Evolutionary conservation across 2,113 vertebrate genomes (phyloP), one percentile per base, ranked within the genome.

Genomic region (Hystrix cristata): DNA sequence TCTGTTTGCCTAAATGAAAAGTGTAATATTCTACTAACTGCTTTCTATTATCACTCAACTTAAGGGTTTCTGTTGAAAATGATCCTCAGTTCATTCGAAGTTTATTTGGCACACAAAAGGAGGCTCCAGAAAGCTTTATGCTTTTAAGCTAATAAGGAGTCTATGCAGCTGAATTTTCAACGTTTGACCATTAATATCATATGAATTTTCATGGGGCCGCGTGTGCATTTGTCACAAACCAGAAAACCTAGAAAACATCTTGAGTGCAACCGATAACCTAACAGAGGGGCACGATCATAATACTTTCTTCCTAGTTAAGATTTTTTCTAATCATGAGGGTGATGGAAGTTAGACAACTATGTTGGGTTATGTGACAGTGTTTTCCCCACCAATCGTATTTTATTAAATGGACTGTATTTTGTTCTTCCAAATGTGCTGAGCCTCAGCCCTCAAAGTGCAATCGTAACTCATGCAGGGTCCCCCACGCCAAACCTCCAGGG

Each of bases 1-100:
- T 99, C 99, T 99, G 99, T 98, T 98, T 99, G 98, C 98, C 98
- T 98, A 98, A 98, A 97, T 98, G 98, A 98, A 98, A 98, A 98
- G 98, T 13, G 3, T 92, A 97, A 97, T 98, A 98, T 98, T 98
- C 98, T 97, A 93, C 96, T 95, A 98, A 97, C 96, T 97, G 97
- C 98, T 98, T 97, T 96, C 93, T 91, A 97, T 97, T 97, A 97
- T 81, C 98, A 97, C 97, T 98, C 98, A 97, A 96, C 98, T 98
- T 98, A 98, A 98, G 98, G 98, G 93, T 97, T 98, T 97, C 94
- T 79, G 97, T 98, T 97, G 92, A 98, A 98, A 98, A 97, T n/a
- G n/a, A 98, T 98, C 98, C 97, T 79, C 95, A 60, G 81, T 98
- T 98, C 88, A 95, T 95, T 62, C 90, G 97, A 93, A 96, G 82